Conservation (phyloP, 2,888 invertebrate species). For the Phasia obesa region DNA sequence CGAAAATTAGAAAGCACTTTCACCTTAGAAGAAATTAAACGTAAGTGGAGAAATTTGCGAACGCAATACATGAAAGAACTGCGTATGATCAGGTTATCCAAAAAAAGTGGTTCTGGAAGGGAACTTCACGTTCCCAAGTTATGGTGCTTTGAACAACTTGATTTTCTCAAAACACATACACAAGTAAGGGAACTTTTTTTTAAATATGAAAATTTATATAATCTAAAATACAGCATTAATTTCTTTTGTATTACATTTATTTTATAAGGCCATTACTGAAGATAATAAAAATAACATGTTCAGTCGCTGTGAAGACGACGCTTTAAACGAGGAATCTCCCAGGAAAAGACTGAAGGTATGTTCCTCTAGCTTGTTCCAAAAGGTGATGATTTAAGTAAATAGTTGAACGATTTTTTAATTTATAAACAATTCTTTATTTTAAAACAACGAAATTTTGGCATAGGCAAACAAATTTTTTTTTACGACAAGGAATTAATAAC, state of each 20-base stretch:
- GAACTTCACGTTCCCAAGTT: not conserved
- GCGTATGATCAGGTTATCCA: not conserved
- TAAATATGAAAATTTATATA: not conserved
- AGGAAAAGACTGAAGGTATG: not conserved
- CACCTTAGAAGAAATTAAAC: not conserved
- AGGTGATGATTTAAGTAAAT: too few species aligned
- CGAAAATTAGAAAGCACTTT: not conserved
- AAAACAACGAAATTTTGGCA: too few species aligned
- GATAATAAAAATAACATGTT: not conserved
- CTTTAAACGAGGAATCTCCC: not conserved
- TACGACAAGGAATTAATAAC: too few species aligned
- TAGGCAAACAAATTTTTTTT: too few species aligned
- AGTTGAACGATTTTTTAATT: too few species aligned
- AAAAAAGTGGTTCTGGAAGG: not conserved
- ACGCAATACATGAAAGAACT: not conserved
- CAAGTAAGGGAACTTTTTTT: not conserved
- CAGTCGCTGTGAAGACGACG: not conserved
- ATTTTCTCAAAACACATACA: not conserved
- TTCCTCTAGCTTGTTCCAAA: not conserved
- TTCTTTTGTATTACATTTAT: not conserved
- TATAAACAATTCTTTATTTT: too few species aligned
- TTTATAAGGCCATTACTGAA: not conserved
- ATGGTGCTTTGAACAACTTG: not conserved
- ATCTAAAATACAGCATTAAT: not conserved
- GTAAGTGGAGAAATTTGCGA: not conserved